Percentiles rank a stretch among this genome's conserved stretches.
Evolutionary conservation across 2,888 invertebrate species (phyloP).

Genomic region (Leptopterna dolabrata): DNA sequence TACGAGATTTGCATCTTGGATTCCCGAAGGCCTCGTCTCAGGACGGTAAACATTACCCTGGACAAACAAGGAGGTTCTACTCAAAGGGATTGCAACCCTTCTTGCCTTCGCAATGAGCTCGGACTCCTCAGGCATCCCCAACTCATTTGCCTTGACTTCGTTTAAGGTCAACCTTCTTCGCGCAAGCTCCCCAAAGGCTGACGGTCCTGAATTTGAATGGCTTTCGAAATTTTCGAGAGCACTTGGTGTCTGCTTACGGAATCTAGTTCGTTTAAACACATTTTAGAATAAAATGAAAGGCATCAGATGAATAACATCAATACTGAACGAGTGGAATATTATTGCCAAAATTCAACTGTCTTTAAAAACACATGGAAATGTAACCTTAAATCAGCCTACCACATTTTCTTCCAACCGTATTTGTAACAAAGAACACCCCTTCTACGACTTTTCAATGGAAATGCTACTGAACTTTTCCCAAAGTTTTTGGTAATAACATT

Average conservation of each 20-base stretch:
- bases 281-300: no score
- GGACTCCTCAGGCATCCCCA: conserved; percentile 40
- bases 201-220: neutral
- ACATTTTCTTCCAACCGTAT: no score
- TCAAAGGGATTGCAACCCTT: conserved; percentile 44
- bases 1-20: conserved; percentile 49
- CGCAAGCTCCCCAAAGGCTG: neutral
- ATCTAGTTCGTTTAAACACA: neutral
- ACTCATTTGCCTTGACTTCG: conserved; percentile 29
- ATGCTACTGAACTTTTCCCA: no score
- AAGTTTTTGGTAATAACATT: no score
- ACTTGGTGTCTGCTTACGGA: neutral
- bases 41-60: conserved; percentile 44
- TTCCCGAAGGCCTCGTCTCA: conserved; percentile 5
- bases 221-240: neutral
- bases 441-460: no score
- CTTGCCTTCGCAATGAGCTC: conserved; percentile 30
- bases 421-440: no score
- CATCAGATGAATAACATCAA: no score
- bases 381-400: no score
- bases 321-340: no score
- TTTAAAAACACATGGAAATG: no score
- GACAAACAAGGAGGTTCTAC: conserved; percentile 33
- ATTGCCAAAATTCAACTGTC: no score
- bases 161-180: conserved; percentile 16